Percentiles rank a stretch among this genome's conserved stretches.
These are phyloP conservation scores for Phataginus tricuspis DNA, from an alignment of 2,797 vertebrate species.

Conservation along the genomic window DNA sequence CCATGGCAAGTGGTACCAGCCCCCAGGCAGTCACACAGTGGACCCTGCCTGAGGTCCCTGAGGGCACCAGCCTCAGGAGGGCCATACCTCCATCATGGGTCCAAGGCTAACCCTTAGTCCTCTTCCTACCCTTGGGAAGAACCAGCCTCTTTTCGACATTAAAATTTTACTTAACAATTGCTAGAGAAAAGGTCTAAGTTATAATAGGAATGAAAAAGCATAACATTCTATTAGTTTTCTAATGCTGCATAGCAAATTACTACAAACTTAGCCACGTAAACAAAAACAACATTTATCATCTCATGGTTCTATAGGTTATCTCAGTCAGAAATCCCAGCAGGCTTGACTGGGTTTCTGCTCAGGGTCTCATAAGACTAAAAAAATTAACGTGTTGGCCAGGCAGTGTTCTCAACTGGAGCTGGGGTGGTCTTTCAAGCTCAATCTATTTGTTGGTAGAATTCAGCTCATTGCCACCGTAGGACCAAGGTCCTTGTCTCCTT, in stretches of 20 bases:
- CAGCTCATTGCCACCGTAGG: not conserved
- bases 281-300: not conserved
- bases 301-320: not conserved
- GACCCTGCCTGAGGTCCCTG: not conserved
- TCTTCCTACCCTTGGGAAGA: not conserved
- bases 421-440: not conserved
- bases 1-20: fast-evolving
- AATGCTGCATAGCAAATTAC: not conserved
- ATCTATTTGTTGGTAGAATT: not conserved
- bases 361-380: not conserved
- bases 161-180: not conserved
- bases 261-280: not conserved
- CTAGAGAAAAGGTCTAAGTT: not conserved
- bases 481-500: not conserved
- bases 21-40: not conserved
- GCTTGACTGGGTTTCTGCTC: not conserved
- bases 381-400: not conserved
- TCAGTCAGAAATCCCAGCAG: not conserved
- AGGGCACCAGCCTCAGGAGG: not conserved
- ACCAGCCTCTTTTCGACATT: not conserved
- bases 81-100: not conserved
- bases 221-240: not conserved
- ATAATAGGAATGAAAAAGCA: not conserved
- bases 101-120: not conserved
- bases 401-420: not conserved